These are phyloP conservation scores for Thamnaconus septentrionalis DNA, from an alignment of 2,113 vertebrate genomes.

Conservation along the genomic window DNA sequence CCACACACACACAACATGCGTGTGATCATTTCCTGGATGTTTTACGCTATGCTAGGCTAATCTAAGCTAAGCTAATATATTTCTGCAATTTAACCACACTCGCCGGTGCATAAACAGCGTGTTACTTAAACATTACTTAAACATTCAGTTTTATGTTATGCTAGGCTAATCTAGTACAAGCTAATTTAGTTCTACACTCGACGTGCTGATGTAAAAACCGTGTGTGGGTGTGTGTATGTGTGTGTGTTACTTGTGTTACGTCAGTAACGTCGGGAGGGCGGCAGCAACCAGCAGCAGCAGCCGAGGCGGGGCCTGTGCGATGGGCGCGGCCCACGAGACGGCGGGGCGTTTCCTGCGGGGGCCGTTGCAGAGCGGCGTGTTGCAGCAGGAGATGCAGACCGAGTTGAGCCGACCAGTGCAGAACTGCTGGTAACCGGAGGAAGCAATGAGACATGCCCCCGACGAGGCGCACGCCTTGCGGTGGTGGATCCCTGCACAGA, in stretches of 20 bases:
- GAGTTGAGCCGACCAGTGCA: slow-evolving; percentile 95
- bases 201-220: too few relatives aligned
- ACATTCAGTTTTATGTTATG: too few relatives aligned
- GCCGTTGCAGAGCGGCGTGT: slow-evolving; percentile 94
- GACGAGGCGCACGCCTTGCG: slow-evolving; percentile 95
- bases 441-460: slow-evolving; percentile 93
- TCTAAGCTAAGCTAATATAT: slow-evolving; percentile 5
- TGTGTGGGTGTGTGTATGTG: too few relatives aligned
- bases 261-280: not conserved
- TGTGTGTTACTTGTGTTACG: too few relatives aligned
- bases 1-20: too few relatives aligned
- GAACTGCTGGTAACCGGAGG: slow-evolving; percentile 97
- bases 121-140: too few relatives aligned
- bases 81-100: too few relatives aligned
- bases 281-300: not conserved
- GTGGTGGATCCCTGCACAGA: slow-evolving; percentile 85
- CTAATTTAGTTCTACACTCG: too few relatives aligned
- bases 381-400: slow-evolving; percentile 97
- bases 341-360: slow-evolving; percentile 83
- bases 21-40: too few relatives aligned
- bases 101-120: too few relatives aligned
- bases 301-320: rapidly evolving
- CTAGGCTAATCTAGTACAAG: too few relatives aligned
- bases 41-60: too few relatives aligned
- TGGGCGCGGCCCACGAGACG: slow-evolving; percentile 20